A percentile compares a stretch with the other conserved stretches of the same genome.
These are phyloP conservation scores for Peromyscus melanophrys DNA, from an alignment of 2,797 vertebrate species.

Conservation along the genomic window DNA sequence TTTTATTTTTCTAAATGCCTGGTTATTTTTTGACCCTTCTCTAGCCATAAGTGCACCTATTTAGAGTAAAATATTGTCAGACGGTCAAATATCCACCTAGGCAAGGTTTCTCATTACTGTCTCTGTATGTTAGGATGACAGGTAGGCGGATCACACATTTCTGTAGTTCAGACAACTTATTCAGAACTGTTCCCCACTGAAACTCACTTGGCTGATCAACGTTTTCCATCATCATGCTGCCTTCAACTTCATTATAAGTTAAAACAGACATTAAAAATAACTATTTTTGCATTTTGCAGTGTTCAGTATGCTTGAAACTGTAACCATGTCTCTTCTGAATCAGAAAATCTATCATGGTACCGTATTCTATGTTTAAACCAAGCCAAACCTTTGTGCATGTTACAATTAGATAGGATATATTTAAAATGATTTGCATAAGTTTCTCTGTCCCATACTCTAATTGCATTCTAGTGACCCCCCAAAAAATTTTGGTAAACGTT, in stretches of 20 bases:
- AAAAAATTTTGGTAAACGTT: not conserved
- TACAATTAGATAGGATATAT: not conserved
- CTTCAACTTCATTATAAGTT: not conserved
- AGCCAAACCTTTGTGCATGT: not conserved
- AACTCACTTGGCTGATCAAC: not conserved
- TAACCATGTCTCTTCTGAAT: not conserved
- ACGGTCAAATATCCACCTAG: not conserved
- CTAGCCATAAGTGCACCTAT: not conserved
- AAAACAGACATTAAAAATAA: conserved; percentile 16
- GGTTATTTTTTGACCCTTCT: not conserved
- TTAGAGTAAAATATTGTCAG: not conserved
- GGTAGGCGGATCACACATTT: not conserved
- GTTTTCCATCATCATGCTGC: not conserved
- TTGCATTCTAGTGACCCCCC: not conserved
- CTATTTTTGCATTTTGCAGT: not conserved
- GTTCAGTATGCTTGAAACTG: not conserved
- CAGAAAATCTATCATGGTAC: not conserved
- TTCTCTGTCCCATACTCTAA: not conserved
- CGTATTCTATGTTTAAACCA: not conserved
- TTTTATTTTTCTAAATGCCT: not conserved
- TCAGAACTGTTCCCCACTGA: not conserved
- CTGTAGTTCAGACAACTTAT: not conserved
- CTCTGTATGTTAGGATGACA: not conserved
- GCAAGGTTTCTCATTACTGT: not conserved
- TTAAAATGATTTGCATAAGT: not conserved